Evolutionary conservation across 1,140 invertebrate species (phyloP).

Genomic region (Drosophila nigrodunni): DNA sequence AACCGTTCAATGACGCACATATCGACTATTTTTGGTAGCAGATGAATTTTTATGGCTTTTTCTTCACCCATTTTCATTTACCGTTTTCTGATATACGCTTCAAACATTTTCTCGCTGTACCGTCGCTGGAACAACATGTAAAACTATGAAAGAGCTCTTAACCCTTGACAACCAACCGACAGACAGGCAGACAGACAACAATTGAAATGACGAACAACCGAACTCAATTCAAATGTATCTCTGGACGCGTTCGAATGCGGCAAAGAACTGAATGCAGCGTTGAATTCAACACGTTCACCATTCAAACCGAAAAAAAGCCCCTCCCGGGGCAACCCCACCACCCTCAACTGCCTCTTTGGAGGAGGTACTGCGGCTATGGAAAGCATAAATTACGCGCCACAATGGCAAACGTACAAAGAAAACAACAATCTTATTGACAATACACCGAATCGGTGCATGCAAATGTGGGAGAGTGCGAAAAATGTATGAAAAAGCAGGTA

Average conservation of each 20-base stretch:
- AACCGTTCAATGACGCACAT: conserved; percentile 21
- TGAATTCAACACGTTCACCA: conserved; percentile 19
- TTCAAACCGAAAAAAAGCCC: not conserved
- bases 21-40: conserved; percentile 7
- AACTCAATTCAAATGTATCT: conserved; percentile 38
- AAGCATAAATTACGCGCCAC: conserved; percentile 72
- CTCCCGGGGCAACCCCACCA: not conserved
- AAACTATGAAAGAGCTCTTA: conserved; percentile 19
- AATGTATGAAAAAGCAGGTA: conserved; percentile 50
- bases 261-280: conserved; percentile 68
- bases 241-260: conserved; percentile 54
- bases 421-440: conserved; percentile 60
- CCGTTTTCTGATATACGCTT: conserved; percentile 80
- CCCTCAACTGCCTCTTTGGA: conserved; percentile 8
- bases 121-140: conserved; percentile 67
- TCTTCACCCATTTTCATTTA: conserved; percentile 44
- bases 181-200: conserved; percentile 15
- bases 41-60: conserved; percentile 48
- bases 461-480: conserved; percentile 65
- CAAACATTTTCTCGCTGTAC: conserved; percentile 74
- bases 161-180: conserved; percentile 6
- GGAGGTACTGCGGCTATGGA: conserved; percentile 36
- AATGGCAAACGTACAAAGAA: conserved; percentile 27
- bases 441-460: conserved; percentile 63
- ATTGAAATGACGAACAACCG: conserved; percentile 21